phyloP scores from a whole-genome alignment of 2,797 vertebrate species.

The Enteromius anoplus region DNA sequence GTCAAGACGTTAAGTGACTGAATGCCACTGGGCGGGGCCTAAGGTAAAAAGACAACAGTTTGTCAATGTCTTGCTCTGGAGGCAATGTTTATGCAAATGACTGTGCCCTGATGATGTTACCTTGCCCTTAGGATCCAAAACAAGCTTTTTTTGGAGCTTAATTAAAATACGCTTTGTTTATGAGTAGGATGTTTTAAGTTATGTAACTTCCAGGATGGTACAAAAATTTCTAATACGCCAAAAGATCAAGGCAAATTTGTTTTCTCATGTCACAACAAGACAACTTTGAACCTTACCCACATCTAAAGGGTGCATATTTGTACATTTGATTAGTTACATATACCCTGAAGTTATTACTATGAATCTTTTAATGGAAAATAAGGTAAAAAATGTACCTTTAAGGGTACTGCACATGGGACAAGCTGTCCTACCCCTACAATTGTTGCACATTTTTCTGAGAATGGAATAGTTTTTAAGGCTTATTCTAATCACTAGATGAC shows the following conservation, averaged over 20 bases:
- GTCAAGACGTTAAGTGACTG: neutral
- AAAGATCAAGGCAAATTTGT: neutral
- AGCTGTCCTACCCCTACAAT: neutral
- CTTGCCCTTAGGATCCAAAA: neutral
- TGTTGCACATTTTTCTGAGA: neutral
- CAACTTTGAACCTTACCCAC: neutral
- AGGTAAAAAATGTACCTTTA: neutral
- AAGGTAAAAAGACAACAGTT: neutral
- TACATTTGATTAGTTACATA: neutral
- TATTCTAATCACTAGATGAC: conserved; percentile 2
- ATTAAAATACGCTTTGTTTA: neutral
- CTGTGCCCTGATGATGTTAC: neutral
- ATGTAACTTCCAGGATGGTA: neutral
- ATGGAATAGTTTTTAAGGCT: neutral
- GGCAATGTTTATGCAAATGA: neutral
- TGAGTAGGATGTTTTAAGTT: neutral
- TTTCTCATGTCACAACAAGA: neutral
- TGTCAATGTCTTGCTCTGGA: neutral
- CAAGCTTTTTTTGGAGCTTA: neutral
- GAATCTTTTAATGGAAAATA: neutral
- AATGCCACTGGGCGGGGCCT: neutral
- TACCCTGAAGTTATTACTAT: neutral
- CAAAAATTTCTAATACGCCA: neutral
- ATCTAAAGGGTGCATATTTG: neutral
- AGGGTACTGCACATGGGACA: neutral